A percentile compares a stretch with the other conserved stretches of the same genome.
Conservation (phyloP, 2,113 vertebrate species). For the Nothobranchius furzeri region DNA sequence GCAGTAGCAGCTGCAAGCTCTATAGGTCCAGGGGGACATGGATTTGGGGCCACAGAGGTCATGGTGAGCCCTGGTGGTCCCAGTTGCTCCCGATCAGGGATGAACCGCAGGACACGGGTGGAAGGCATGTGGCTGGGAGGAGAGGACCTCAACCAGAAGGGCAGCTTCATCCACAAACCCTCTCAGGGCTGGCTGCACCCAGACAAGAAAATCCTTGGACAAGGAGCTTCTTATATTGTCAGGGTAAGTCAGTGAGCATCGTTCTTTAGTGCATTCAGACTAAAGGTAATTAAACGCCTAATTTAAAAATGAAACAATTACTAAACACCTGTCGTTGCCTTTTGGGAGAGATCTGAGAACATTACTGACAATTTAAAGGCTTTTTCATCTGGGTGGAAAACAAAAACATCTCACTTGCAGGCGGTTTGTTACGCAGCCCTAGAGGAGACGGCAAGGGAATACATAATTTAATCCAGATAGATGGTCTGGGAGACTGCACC, state of each 20-base stretch:
- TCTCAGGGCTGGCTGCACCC: conserved; percentile 96
- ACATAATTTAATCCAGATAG: conserved; percentile 71
- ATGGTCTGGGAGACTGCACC: conserved; percentile 60
- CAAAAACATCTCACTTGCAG: conserved; percentile 43
- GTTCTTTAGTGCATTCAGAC: background rate
- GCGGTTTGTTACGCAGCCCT: conserved; percentile 65
- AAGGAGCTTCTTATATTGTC: conserved; percentile 92
- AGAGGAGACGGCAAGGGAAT: conserved; percentile 58
- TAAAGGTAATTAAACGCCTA: too few relatives aligned
- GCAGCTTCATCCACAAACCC: conserved; percentile 94
- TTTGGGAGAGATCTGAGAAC: background rate
- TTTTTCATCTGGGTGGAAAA: conserved; percentile 27
- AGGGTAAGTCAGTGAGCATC: conserved; percentile 83
- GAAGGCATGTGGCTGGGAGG: conserved; percentile 79
- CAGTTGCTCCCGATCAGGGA: conserved; percentile 68
- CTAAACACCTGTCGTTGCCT: background rate
- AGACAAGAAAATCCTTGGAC: conserved; percentile 87
- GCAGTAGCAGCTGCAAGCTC: conserved; percentile 42
- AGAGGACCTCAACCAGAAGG: conserved; percentile 88
- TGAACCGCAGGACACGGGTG: conserved; percentile 79
- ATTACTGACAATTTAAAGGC: conserved; percentile 23
- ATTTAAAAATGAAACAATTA: background rate
- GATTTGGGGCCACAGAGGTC: conserved; percentile 59
- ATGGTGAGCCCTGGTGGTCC: conserved; percentile 60
- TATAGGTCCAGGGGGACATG: conserved; percentile 53